These are phyloP conservation scores for Geopemphigus sp. DNA, from an alignment of 1,140 invertebrate species.

Conservation along the genomic window DNA sequence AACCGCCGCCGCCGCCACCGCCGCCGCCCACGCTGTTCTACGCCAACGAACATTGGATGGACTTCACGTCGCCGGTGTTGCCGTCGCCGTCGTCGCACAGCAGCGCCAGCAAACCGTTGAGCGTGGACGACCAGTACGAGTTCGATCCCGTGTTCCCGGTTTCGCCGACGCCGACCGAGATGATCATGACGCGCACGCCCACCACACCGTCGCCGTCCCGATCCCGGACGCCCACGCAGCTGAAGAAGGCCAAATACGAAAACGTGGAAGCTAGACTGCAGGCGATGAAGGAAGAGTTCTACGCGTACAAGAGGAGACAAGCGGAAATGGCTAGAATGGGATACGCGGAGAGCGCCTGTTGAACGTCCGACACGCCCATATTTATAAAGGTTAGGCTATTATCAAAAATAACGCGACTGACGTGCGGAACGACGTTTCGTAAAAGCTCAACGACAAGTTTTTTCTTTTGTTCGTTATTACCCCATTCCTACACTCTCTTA, in stretches of 20 bases:
- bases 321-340: conserved; percentile 59
- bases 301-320: conserved; percentile 85
- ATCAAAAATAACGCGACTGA: too few relatives aligned
- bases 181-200: conserved; percentile 52
- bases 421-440: conserved; percentile 2
- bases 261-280: conserved; percentile 87
- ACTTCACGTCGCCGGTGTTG: conserved; percentile 56
- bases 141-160: conserved; percentile 78
- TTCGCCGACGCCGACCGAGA: conserved; percentile 69
- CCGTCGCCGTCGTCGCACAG: conserved; percentile 59
- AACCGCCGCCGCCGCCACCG: conserved; percentile 30
- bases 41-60: conserved; percentile 50
- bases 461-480: background rate
- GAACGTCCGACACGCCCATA: too few relatives aligned
- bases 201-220: conserved; percentile 48
- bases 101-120: conserved; percentile 60
- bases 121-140: conserved; percentile 93
- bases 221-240: conserved; percentile 52
- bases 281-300: conserved; percentile 93
- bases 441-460: conserved; percentile 25
- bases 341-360: conserved; percentile 74
- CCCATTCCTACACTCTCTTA: too few relatives aligned
- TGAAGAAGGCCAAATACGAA: conserved; percentile 63
- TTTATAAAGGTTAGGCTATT: too few relatives aligned
- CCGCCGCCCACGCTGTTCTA: conserved; percentile 33